These are phyloP conservation scores for Gasteruption jaculator DNA, from an alignment of 2,888 invertebrate species.

Conservation along the genomic window DNA sequence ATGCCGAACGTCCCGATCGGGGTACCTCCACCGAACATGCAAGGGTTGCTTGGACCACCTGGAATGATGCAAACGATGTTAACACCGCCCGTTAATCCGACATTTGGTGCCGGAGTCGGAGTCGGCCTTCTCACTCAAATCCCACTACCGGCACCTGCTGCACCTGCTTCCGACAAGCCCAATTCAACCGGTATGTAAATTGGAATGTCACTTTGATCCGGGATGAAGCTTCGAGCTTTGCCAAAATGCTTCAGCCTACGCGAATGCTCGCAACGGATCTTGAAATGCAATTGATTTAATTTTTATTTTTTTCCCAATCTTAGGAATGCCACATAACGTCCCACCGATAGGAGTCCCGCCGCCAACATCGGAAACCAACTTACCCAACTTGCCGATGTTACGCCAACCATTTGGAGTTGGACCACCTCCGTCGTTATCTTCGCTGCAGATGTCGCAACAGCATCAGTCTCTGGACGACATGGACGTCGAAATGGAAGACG, in stretches of 20 bases:
- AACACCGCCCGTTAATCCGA: constrained; percentile 46
- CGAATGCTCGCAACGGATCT: neutral
- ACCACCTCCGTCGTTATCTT: constrained; percentile 43
- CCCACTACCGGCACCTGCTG: constrained; percentile 48
- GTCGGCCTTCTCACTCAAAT: constrained; percentile 48
- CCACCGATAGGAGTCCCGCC: constrained; percentile 51
- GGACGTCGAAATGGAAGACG: constrained; percentile 74
- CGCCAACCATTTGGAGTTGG: constrained; percentile 46
- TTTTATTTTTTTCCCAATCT: too few relatives aligned
- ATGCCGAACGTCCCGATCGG: constrained; percentile 57
- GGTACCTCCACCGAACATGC: constrained; percentile 59
- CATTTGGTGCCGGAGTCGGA: constrained; percentile 45
- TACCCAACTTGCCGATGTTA: constrained; percentile 42
- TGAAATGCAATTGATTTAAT: too few relatives aligned
- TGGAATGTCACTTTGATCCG: constrained; percentile 4
- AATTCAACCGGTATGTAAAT: constrained; percentile 41
- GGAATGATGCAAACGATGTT: constrained; percentile 49
- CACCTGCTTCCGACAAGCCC: constrained; percentile 49
- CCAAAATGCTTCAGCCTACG: neutral
- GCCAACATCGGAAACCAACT: constrained; percentile 45
- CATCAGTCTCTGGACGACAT: constrained; percentile 63
- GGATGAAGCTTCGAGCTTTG: neutral
- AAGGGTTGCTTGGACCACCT: constrained; percentile 47
- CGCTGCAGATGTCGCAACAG: constrained; percentile 40
- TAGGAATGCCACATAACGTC: constrained; percentile 52